Conservation (phyloP, 2,888 invertebrate genomes). For the Mechanitis mazaeus region DNA sequence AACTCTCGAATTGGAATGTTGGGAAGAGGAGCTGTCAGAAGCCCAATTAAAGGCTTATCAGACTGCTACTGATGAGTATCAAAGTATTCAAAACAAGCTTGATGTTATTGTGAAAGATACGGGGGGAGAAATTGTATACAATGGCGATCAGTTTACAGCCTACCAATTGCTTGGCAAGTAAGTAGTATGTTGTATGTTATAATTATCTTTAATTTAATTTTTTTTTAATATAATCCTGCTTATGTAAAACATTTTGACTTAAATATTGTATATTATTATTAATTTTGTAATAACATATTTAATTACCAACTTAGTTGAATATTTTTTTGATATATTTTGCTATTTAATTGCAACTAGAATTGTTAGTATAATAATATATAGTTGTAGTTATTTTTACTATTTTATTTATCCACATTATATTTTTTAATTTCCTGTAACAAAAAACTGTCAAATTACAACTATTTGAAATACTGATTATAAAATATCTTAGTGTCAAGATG, state of each 20-base stretch:
- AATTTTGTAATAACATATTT: no score
- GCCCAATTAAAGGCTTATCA: constrained; percentile 79
- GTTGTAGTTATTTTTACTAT: no score
- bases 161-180: constrained; percentile 79
- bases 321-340: not conserved
- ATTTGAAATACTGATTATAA: no score
- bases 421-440: not conserved
- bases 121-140: constrained; percentile 80
- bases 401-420: not conserved
- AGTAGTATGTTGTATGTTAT: constrained; percentile 35
- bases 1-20: constrained; percentile 81
- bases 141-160: constrained; percentile 80
- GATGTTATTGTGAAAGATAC: constrained; percentile 76
- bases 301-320: no score
- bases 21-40: constrained; percentile 82
- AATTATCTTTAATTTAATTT: not conserved
- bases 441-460: no score
- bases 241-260: no score
- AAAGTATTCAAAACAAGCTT: constrained; percentile 78
- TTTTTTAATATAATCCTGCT: not conserved
- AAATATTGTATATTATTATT: no score
- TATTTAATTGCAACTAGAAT: not conserved
- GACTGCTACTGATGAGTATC: constrained; percentile 80
- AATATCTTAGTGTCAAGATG: no score
- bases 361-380: not conserved